Base-by-base conservation (phyloP, 1,140 invertebrate species). In the Battus philenor region DNA sequence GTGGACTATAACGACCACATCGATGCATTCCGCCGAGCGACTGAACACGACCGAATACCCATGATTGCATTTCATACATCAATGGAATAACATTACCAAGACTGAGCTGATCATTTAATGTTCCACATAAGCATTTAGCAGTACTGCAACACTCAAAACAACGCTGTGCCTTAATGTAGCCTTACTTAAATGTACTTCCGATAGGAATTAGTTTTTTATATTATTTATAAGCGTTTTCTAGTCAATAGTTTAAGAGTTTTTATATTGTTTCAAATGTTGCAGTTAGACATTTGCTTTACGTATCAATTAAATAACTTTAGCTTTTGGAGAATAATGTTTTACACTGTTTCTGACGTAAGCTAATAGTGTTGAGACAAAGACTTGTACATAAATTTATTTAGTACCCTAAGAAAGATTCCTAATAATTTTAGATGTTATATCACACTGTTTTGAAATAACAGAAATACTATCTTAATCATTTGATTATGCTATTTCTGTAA, bases 371-470 rank as follows among this genome's bases (percentile, higher is more conserved):
- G 71, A 79, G 71, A 77, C 73, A 79, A 82, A 82, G 78, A 79
- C 75, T 82, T 69, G 68, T 78, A 76, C 18, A 75, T 70, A 74
- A 26, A 59, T 66, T 72, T 44, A 44, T 29, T 29, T 80, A 77
- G 78, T 46, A 82, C 72, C 74, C 38, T 80, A 83, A 79, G 71
- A 70, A 27, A 77, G 68, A 80, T 83, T 83, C 79, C 79, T 83
- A 83, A 79, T 80, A 80, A 59, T 69, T 59, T 80, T 78, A 80
- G 70, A 68, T 54, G 54, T 65, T 59, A 59, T 55, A 59, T 54
- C 18, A 52, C 54, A 47, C 53, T 68, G 60, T 45, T 59, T 66
- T 59, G 59, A 55, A 61, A 36, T 46, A 36, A 34, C 20, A 45
- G 57, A 50, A 59, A 59, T 61, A 62, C 41, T 51, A 57, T 68